Percentiles rank a stretch among this genome's conserved stretches.
These are phyloP conservation scores for Naja naja DNA, from an alignment of 2,113 vertebrate genomes.

Conservation along the genomic window DNA sequence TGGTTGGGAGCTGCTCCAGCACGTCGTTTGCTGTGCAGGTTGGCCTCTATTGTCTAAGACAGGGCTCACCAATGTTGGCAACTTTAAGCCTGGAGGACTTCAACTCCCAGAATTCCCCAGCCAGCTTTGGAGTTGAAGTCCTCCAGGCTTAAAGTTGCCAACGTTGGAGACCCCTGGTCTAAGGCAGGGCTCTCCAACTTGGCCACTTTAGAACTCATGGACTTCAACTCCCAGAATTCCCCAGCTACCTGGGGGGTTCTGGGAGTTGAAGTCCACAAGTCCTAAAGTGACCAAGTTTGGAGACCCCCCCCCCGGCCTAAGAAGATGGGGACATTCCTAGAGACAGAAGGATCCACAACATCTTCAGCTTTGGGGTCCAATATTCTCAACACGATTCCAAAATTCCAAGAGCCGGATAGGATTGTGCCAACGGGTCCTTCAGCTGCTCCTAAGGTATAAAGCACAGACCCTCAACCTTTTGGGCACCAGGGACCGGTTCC, in stretches of 20 bases:
- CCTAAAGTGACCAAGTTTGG: not conserved
- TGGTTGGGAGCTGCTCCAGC: not conserved
- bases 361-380: not conserved
- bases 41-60: not conserved
- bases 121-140: no score
- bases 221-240: not conserved
- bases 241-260: not conserved
- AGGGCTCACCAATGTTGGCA: not conserved
- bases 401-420: not conserved
- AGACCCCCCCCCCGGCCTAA: not conserved
- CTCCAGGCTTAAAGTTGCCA: no score
- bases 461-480: no score
- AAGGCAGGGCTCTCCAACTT: not conserved
- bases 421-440: not conserved
- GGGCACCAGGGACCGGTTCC: no score
- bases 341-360: not conserved
- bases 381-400: not conserved
- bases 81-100: not conserved
- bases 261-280: not conserved
- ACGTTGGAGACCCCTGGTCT: not conserved
- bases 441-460: not conserved
- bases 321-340: not conserved
- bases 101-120: not conserved
- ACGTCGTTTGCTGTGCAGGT: not conserved
- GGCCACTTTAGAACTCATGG: not conserved